These are phyloP conservation scores for Moxostoma hubbsi DNA, from an alignment of 2,797 vertebrate species.

Conservation along the genomic window DNA sequence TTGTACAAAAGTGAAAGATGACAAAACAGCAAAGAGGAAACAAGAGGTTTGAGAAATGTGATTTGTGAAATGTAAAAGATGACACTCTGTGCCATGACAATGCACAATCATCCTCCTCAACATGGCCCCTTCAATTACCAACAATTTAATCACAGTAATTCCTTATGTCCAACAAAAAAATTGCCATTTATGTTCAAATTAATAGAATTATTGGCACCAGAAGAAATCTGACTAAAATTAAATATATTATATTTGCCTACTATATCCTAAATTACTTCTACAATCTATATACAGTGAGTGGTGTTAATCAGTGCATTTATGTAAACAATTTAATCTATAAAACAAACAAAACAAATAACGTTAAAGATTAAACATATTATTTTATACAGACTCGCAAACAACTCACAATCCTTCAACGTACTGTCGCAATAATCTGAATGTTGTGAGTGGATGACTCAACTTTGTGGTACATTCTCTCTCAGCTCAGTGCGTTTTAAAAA, in stretches of 20 bases:
- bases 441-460: constrained; percentile 8
- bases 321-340: constrained; percentile 50
- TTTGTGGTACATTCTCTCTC: constrained; percentile 46
- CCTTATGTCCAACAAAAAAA: constrained; percentile 23
- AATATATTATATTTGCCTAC: constrained; percentile 42
- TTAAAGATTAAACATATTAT: constrained; percentile 46
- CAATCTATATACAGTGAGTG: constrained; percentile 52
- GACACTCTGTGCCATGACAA: constrained; percentile 1
- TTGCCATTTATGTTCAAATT: constrained; percentile 20
- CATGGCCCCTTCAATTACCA: constrained; percentile 10
- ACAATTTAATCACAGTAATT: constrained; percentile 40
- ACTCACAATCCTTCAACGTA: constrained; percentile 52
- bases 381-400: constrained; percentile 52
- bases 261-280: constrained; percentile 43
- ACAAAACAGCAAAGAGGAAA: constrained; percentile 27
- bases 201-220: constrained; percentile 39
- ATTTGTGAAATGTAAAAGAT: not conserved
- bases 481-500: constrained; percentile 20
- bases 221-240: constrained; percentile 31
- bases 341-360: constrained; percentile 25
- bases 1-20: constrained; percentile 56
- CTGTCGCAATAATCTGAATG: constrained; percentile 44
- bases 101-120: constrained; percentile 17
- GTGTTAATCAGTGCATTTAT: constrained; percentile 56
- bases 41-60: constrained; percentile 37